phyloP scores from a whole-genome alignment of 2,888 invertebrate species.

The Drosophila neutralis region DNA sequence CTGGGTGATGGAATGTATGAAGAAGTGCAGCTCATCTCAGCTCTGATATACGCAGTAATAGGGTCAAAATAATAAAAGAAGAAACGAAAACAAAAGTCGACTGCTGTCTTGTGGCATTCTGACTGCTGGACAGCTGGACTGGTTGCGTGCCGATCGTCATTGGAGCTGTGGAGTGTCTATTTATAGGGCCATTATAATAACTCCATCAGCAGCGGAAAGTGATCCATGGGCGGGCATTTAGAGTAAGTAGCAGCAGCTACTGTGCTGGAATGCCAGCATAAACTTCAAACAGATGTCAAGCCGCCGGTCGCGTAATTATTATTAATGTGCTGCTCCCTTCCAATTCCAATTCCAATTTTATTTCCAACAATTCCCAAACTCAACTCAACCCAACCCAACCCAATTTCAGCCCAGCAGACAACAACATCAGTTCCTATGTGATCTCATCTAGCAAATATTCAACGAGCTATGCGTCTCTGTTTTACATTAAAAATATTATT shows the following conservation, averaged over 20 bases:
- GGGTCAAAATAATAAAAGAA: slow-evolving; percentile 60
- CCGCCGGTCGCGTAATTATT: slow-evolving; percentile 61
- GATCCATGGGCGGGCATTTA: slow-evolving; percentile 28
- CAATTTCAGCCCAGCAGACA: slow-evolving; percentile 7
- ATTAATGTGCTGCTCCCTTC: slow-evolving; percentile 59
- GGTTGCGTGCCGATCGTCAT: slow-evolving; percentile 57
- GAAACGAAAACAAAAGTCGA: slow-evolving; percentile 53
- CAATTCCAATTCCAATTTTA: neutral
- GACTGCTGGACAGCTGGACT: neutral
- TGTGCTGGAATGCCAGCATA: slow-evolving; percentile 50
- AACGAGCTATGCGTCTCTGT: slow-evolving; percentile 54
- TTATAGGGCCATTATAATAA: slow-evolving; percentile 65
- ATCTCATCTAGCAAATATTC: slow-evolving; percentile 66
- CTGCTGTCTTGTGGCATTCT: slow-evolving; percentile 6
- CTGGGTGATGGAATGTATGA: slow-evolving; percentile 5
- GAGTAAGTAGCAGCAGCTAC: slow-evolving; percentile 3
- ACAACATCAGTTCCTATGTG: slow-evolving; percentile 29
- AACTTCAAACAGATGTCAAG: slow-evolving; percentile 69
- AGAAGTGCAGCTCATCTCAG: slow-evolving; percentile 22
- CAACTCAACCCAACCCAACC: slow-evolving; percentile 11
- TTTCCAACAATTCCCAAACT: slow-evolving; percentile 19
- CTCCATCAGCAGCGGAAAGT: slow-evolving; percentile 55
- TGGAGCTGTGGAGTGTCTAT: slow-evolving; percentile 36
- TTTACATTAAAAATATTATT: slow-evolving; percentile 64
- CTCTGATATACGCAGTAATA: slow-evolving; percentile 36